phyloP scores from a whole-genome alignment of 2,888 invertebrate species.

The Noctua pronuba region DNA sequence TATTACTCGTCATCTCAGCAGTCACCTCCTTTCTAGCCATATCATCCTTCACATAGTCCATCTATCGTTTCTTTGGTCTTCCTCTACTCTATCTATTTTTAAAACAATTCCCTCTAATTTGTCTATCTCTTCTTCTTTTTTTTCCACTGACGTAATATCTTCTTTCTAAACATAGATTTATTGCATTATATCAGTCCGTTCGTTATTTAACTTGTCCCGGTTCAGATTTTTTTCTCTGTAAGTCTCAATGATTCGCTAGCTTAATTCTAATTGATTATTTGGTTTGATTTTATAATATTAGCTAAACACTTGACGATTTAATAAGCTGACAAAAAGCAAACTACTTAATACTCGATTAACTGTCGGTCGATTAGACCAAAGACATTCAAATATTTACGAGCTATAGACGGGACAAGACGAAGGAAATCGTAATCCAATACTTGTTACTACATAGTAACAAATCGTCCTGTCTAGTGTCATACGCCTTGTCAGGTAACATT shows the following conservation, averaged over 20 bases:
- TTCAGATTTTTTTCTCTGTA: too few relatives aligned
- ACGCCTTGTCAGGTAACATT: too few relatives aligned
- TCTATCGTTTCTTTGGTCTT: too few relatives aligned
- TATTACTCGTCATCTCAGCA: too few relatives aligned
- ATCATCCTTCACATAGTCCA: too few relatives aligned
- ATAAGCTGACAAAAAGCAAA: background rate
- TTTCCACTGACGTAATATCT: background rate
- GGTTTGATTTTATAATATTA: conserved; percentile 13
- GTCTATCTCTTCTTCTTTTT: background rate
- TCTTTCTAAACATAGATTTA: conserved; percentile 9
- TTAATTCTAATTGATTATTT: conserved; percentile 6
- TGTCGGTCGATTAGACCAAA: background rate
- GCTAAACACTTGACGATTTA: conserved; percentile 7
- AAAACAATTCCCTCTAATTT: background rate
- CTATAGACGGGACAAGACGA: too few relatives aligned
- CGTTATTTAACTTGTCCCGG: background rate
- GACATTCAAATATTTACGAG: too few relatives aligned
- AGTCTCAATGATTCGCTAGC: background rate
- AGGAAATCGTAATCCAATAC: too few relatives aligned
- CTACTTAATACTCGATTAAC: background rate
- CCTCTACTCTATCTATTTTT: background rate
- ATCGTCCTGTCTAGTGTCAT: too few relatives aligned
- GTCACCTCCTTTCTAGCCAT: too few relatives aligned
- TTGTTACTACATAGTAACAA: too few relatives aligned
- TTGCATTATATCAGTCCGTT: conserved; percentile 3